These are phyloP conservation scores for Amphilophus citrinellus DNA, from an alignment of 2,113 vertebrate genomes.

Conservation along the genomic window DNA sequence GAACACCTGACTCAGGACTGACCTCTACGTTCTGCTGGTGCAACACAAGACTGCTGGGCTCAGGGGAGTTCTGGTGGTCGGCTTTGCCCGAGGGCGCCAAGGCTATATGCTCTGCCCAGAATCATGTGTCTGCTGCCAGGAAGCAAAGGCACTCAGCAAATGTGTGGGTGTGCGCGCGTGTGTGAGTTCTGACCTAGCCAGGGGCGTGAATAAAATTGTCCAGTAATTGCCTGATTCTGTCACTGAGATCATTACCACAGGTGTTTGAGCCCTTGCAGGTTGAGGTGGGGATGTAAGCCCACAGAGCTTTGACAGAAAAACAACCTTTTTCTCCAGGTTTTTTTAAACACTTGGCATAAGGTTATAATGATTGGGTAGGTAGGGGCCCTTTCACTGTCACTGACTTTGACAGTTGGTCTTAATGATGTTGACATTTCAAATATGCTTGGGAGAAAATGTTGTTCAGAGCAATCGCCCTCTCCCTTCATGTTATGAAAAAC, in stretches of 20 bases:
- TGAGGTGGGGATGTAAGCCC: slow-evolving; percentile 11
- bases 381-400: slow-evolving; percentile 45
- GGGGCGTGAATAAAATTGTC: slow-evolving; percentile 62
- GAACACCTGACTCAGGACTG: slow-evolving; percentile 44
- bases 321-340: slow-evolving; percentile 10
- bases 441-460: slow-evolving; percentile 71
- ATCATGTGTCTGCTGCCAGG: neutral
- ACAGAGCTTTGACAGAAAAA: slow-evolving; percentile 46
- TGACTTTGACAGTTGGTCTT: slow-evolving; percentile 61
- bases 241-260: slow-evolving; percentile 49
- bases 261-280: slow-evolving; percentile 23
- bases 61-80: neutral
- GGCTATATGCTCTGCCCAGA: neutral
- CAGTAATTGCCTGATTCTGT: slow-evolving; percentile 58
- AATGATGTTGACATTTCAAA: slow-evolving; percentile 78
- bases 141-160: neutral
- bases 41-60: slow-evolving; percentile 3
- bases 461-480: slow-evolving; percentile 45
- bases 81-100: slow-evolving; percentile 38
- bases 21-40: slow-evolving; percentile 49
- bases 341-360: slow-evolving; percentile 5
- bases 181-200: slow-evolving; percentile 57
- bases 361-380: slow-evolving; percentile 54
- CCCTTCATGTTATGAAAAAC: slow-evolving; percentile 57
- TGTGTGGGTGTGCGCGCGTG: neutral